phyloP scores from a whole-genome alignment of 2,888 invertebrate species.

The Sinodicranocentrus sp. region DNA sequence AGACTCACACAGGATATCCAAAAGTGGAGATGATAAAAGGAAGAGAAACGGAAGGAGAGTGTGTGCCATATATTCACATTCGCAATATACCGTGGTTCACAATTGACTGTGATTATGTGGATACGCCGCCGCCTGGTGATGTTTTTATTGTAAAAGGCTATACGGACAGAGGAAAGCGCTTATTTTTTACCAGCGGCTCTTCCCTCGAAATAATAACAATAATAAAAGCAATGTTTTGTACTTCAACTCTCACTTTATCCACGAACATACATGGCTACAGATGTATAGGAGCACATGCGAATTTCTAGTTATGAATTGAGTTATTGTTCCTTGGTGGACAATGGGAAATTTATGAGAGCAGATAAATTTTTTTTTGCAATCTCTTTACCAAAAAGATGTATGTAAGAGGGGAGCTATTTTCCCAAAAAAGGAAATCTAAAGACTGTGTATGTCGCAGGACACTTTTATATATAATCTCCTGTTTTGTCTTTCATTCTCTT shows the following conservation, averaged over 20 bases:
- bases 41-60: conserved; percentile 37
- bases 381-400: conserved; percentile 32
- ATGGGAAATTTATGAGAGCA: conserved; percentile 56
- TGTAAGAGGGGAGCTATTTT: conserved; percentile 9
- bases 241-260: conserved; percentile 3
- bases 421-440: conserved; percentile 42
- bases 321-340: conserved; percentile 60
- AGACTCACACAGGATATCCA: conserved; percentile 23
- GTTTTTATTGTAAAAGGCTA: no score
- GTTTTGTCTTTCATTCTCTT: conserved; percentile 42
- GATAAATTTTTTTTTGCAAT: conserved; percentile 56
- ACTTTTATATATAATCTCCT: conserved; percentile 41
- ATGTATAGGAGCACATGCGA: conserved; percentile 23
- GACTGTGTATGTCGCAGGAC: conserved; percentile 1
- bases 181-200: no score
- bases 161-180: no score
- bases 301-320: conserved; percentile 48
- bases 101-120: no score
- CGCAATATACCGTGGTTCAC: no score
- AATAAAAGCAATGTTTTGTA: conserved; percentile 4
- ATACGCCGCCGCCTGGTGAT: no score
- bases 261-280: no score
- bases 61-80: not conserved
- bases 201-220: not conserved
- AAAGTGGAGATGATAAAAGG: conserved; percentile 6